Percentiles rank a stretch among this genome's conserved stretches.
Evolutionary conservation across 2,797 vertebrate genomes (phyloP).

Genomic region (Melanotaenia parkinsoni): DNA sequence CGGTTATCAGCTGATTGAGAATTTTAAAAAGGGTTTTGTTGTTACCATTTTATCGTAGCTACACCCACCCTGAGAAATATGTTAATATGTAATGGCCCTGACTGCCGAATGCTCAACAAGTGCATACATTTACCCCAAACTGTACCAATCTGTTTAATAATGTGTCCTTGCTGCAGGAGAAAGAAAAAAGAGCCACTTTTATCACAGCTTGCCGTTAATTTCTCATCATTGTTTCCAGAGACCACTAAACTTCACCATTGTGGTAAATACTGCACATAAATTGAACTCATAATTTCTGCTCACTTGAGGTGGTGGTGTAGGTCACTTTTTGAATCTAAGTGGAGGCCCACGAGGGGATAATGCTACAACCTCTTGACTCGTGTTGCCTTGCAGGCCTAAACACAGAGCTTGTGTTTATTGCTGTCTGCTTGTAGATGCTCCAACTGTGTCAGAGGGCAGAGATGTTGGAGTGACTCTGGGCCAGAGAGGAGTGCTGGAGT

Average conservation of each 20-base stretch:
- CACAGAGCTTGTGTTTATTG: conserved; percentile 29
- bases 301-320: background rate
- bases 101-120: too few species aligned
- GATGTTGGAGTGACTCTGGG: conserved; percentile 92
- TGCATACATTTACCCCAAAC: background rate
- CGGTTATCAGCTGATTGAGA: too few species aligned
- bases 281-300: conserved; percentile 13
- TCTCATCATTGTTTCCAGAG: background rate
- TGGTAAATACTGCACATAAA: conserved; percentile 1
- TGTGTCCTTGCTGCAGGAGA: conserved; percentile 1
- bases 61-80: too few species aligned
- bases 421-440: conserved; percentile 83
- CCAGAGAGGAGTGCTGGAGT: conserved; percentile 91
- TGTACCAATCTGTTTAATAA: background rate
- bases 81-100: too few species aligned
- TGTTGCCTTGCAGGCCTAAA: conserved; percentile 26
- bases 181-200: background rate
- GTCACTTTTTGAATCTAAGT: conserved; percentile 9
- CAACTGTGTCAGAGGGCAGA: conserved; percentile 91
- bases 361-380: background rate
- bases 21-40: too few species aligned
- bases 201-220: conserved; percentile 9
- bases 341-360: background rate
- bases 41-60: too few species aligned
- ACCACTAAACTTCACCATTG: background rate